These are phyloP conservation scores for Stratiomys singularior DNA, from an alignment of 2,888 invertebrate species.

Conservation along the genomic window DNA sequence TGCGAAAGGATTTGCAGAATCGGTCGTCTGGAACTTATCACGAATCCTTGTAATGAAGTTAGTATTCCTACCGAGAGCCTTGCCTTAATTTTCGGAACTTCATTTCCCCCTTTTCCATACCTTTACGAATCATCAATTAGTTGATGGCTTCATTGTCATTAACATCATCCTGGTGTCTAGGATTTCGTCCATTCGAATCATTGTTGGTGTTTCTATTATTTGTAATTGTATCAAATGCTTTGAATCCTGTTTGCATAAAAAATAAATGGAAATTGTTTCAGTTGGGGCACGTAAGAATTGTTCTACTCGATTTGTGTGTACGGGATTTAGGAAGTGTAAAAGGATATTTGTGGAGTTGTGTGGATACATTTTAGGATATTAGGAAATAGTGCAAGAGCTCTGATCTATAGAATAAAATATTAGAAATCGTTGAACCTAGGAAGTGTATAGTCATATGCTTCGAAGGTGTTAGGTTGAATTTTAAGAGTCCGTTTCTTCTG, in stretches of 20 bases:
- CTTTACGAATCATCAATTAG: not conserved
- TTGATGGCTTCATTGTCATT: conserved; percentile 4
- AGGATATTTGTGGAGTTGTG: too few species aligned
- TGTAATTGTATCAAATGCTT: not conserved
- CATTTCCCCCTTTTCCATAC: not conserved
- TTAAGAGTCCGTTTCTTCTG: too few species aligned
- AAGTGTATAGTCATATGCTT: too few species aligned
- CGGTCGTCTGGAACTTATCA: not conserved
- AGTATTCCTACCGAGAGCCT: not conserved
- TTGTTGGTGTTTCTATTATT: not conserved
- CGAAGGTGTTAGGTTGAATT: too few species aligned
- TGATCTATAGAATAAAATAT: too few species aligned
- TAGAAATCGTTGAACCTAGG: too few species aligned
- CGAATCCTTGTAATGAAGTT: conserved; percentile 8
- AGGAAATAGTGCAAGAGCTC: too few species aligned
- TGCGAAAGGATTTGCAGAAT: not conserved
- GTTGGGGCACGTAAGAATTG: not conserved
- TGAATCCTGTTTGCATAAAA: conserved; percentile 17
- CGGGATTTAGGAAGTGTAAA: too few species aligned
- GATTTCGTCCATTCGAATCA: not conserved
- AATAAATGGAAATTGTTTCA: conserved; percentile 18
- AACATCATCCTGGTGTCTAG: not conserved
- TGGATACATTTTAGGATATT: too few species aligned
- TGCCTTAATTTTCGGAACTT: not conserved
- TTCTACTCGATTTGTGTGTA: too few species aligned